Conservation (phyloP, 2,797 vertebrate species). For the Tragelaphus eurycerus region DNA sequence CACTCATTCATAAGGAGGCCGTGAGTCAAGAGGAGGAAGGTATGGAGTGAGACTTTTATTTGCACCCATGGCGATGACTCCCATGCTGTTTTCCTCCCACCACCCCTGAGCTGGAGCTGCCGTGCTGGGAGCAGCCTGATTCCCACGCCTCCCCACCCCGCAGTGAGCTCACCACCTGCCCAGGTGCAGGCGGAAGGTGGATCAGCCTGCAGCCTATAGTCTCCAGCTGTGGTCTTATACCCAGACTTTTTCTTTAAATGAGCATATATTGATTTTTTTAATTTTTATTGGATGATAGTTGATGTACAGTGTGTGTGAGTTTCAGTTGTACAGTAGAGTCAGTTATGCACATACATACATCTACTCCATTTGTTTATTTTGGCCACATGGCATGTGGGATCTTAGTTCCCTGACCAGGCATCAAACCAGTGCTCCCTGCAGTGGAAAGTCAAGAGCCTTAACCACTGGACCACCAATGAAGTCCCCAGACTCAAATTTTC, state of each 20-base stretch:
- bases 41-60: background rate
- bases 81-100: background rate
- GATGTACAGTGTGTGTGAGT: background rate
- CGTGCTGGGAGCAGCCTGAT: background rate
- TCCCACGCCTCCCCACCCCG: constrained; percentile 43
- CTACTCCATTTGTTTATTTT: background rate
- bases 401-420: background rate
- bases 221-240: background rate
- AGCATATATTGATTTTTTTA: background rate
- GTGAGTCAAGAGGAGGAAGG: background rate
- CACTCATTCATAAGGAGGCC: background rate
- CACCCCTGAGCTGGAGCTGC: background rate
- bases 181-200: background rate
- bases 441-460: background rate
- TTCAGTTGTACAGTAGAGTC: rapidly evolving
- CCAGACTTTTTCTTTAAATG: background rate
- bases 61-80: background rate
- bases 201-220: background rate
- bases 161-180: background rate
- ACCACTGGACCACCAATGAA: background rate
- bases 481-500: background rate
- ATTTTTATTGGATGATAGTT: background rate
- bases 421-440: background rate
- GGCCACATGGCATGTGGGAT: background rate
- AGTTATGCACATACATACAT: background rate